Evolutionary conservation across 1,140 invertebrate genomes (phyloP), one percentile per base, ranked within the genome.

Genomic region (Calliphora vicina): DNA sequence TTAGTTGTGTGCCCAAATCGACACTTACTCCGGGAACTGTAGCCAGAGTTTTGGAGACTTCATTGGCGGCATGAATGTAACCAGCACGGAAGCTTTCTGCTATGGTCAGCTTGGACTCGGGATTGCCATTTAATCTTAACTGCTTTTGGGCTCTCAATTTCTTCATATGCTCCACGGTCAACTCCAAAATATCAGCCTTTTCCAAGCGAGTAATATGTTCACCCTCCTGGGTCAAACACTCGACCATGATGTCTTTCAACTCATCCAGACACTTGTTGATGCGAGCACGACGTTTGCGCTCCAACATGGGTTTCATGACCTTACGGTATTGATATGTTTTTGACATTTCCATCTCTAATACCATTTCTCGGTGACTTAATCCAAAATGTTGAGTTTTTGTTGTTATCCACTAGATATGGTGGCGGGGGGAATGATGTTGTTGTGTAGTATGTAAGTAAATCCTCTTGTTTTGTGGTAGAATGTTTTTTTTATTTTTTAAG

Each of bases 121-220:
- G 84, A 15, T 80, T 26, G 72, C 45, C n/a, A 61, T 26, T 83
- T 12, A 90, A 83, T 12, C 89, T 84, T n/a, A 92, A 91, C 86
- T 94, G 93, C 85, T 93, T 93, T 57, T 93, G 93, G 43, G 93
- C 92, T 85, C 95, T 94, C 29, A 96, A 90, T 88, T 94, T 88
- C 94, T 95, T 90, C 85, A 97, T 92, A 91, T 97, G 96, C 86
- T 96, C 95, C 78, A 97, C 96, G 2, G 97, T 97, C 91, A 97
- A 92, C 89, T 97, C 97, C 84, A 98, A 92, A 86, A 97, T 97
- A 88, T 97, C 97, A 61, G 97, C 97, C 91, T 98, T 98, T 91
- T 97, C 97, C 88, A 97, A 91, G 89, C 97, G 97, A 86, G 95
- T 96, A 82, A 96, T 93, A 87, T 96, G 95, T 89, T 96, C 95